Evolutionary conservation across 2,888 invertebrate species (phyloP), one percentile per base, ranked within the genome.

Genomic region (Limenitis arthemis): DNA sequence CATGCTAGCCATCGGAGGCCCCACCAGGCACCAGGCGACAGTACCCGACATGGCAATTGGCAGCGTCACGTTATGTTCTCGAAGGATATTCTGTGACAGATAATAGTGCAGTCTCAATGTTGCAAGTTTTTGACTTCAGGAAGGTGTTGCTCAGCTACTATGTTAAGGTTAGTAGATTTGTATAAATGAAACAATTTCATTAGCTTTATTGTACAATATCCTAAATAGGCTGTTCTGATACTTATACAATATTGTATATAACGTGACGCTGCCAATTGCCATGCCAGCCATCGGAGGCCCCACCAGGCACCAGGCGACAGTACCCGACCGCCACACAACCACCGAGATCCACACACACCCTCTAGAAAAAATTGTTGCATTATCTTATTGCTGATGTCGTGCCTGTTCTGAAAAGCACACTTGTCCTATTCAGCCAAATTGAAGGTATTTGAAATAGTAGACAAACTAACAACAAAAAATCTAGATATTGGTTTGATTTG

Each of bases 21-120:
- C 87, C 97, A 99, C 60, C 98, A 97, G n/a, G 98, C 96, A 79
- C 99, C 99, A 48, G 97, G 91, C 58, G 97, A 96, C 41, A 99
- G 86, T 79, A 97, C 90, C 58, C 95, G 93, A 86, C 95, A n/a
- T n/a, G n/a, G n/a, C n/a, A n/a, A n/a, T n/a, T n/a, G n/a, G n/a
- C n/a, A n/a, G n/a, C 95, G 41, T 93, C 97, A n/a, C 95, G 98
- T 71, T 99, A 99, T 79, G 95, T 99, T 49, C 90, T 99, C 31
- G 99, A 99, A 81, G 99, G 99, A 0, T 99, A 99, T 86, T 97
- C 96, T 63, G 99, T 99, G 68, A 95, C 96, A 1, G 99, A 99
- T 82, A 99, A 99, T 87, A 94, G 95, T 68, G 99, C 98, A 39
- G 94, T 94, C 32, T 96, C 98, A 60, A 97, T 99, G 91, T 89